phyloP scores from a whole-genome alignment of 2,797 vertebrate species.

The Agapornis canus region DNA sequence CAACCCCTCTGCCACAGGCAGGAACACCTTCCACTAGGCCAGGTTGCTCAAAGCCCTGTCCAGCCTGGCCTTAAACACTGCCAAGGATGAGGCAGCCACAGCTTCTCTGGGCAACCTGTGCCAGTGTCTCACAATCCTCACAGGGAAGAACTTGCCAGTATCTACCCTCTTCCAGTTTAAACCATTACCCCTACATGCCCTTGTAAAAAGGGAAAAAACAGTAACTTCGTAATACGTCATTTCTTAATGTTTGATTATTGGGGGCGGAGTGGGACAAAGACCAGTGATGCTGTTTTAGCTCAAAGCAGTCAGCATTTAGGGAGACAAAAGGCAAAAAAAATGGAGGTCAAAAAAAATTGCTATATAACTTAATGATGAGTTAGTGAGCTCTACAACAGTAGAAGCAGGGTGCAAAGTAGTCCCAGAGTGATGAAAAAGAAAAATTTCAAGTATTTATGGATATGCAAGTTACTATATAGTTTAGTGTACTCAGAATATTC shows the following conservation, averaged over 20 bases:
- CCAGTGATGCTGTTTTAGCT: not conserved
- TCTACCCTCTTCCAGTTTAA: not conserved
- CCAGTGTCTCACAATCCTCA: not conserved
- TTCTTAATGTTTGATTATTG: not conserved
- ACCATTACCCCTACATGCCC: not conserved
- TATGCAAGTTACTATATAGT: not conserved
- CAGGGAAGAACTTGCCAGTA: not conserved
- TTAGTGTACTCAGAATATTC: not conserved
- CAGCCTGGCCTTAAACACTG: not conserved
- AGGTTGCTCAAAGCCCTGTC: not conserved
- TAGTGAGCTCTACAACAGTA: not conserved
- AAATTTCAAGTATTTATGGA: not conserved
- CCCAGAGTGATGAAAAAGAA: not conserved
- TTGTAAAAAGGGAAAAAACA: not conserved
- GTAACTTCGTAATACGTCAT: not conserved
- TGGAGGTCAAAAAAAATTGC: not conserved
- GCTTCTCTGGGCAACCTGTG: not conserved
- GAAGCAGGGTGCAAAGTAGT: not conserved
- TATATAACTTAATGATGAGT: not conserved
- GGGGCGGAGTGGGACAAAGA: not conserved
- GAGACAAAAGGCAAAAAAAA: not conserved
- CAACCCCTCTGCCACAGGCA: not conserved
- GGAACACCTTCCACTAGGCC: not conserved
- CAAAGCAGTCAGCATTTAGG: not conserved
- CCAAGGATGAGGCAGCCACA: not conserved